Percentiles rank a stretch among this genome's conserved stretches.
These are phyloP conservation scores for Drosophila ercepeae DNA, from an alignment of 1,140 invertebrate species.

Conservation along the genomic window DNA sequence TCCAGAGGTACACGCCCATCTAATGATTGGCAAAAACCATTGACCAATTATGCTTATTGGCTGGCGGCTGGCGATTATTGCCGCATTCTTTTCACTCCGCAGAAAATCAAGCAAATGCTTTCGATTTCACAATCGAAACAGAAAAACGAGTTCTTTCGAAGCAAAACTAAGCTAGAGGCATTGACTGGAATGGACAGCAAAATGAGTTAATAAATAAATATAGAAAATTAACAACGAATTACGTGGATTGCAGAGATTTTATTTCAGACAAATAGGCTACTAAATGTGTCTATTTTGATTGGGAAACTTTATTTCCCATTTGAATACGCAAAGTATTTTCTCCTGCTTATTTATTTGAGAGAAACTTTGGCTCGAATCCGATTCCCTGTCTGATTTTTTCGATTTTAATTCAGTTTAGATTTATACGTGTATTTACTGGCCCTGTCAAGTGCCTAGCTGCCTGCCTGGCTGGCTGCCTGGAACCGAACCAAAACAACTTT, in stretches of 20 bases:
- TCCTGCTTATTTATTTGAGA: not conserved
- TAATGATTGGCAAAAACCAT: conserved; percentile 28
- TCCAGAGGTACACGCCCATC: conserved; percentile 30
- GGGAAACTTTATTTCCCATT: no score
- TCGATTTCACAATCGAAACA: conserved; percentile 41
- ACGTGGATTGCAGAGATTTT: not conserved
- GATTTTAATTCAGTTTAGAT: conserved; percentile 42
- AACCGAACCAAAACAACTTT: conserved; percentile 58
- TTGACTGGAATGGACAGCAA: not conserved
- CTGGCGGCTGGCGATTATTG: conserved; percentile 45
- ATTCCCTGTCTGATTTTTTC: conserved; percentile 25
- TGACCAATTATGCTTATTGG: conserved; percentile 42
- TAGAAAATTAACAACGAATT: conserved; percentile 31
- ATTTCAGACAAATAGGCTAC: not conserved
- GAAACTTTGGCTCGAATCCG: conserved; percentile 4
- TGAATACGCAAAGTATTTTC: not conserved
- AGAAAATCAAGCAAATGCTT: conserved; percentile 11
- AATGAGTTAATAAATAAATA: conserved; percentile 42
- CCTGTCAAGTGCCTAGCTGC: not conserved
- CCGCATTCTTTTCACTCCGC: conserved; percentile 36
- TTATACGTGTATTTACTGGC: not conserved
- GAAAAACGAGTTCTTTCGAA: conserved; percentile 27
- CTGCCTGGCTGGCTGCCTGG: no score
- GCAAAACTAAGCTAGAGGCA: not conserved
- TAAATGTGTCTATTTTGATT: no score